Evolutionary conservation across 2,797 vertebrate species (phyloP), one percentile per base, ranked within the genome.

Genomic region (Chrysocyon brachyurus): DNA sequence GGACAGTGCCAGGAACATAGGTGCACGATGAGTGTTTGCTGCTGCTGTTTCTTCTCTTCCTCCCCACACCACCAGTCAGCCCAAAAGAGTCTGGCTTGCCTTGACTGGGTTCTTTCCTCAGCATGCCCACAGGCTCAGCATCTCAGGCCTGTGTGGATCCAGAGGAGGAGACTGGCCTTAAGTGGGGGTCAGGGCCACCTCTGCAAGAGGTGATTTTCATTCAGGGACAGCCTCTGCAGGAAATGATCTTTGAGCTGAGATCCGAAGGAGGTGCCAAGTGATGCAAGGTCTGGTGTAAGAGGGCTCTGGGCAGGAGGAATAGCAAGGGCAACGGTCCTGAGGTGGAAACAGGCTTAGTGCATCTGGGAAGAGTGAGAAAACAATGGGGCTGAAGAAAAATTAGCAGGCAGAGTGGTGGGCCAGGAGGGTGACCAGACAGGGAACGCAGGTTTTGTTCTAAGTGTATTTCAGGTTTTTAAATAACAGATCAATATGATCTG

Each of bases 331-430:
- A 57, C 75, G n/a, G 81, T 72, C 63, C n/a, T n/a, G 14, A 26
- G 46, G 24, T 14, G 22, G 63, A 54, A 31, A 5, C 4, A 21
- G 33, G 61, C 82, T 88, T 33, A 46, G 31, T 2, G 28, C 26
- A 8, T 68, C 36, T 0, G 31, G 54, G 70, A 46, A 90, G 66
- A 40, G 22, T 36, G 28, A 36, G 82, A 56, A 49, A 85, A 28
- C 5, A 12, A 3, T 2, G 26, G 12, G 17, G 73, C 36, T 36
- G 36, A 36, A 36, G 36, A 28, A 40, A 40, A 64, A 52, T 24
- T 9, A 31, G 28, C 5, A 28, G 17, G 10, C 64, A 31, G 6
- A 59, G 54, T 0, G 0, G 33, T 2, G 3, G 40, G 6, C 21
- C 26, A 1, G 21, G 40, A 6, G 49, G 52, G 11, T 1, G 0